Evolutionary conservation across 2,888 invertebrate genomes (phyloP).

Genomic region (Andrena praecox): DNA sequence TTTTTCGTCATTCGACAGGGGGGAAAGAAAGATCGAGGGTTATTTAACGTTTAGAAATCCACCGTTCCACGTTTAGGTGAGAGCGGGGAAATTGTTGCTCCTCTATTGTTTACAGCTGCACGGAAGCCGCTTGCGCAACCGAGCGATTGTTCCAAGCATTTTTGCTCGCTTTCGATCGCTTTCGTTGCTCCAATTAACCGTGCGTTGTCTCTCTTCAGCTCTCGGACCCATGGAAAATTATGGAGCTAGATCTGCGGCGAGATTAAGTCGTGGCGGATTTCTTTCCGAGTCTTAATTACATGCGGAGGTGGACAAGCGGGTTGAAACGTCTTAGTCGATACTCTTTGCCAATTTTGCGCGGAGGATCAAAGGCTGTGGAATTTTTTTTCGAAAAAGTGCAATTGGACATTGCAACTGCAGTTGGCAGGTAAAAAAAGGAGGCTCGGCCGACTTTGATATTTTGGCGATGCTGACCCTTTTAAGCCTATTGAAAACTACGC

Average conservation of each 20-base stretch:
- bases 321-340: too few relatives aligned
- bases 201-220: not conserved
- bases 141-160: not conserved
- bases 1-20: not conserved
- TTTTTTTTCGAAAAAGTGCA: too few relatives aligned
- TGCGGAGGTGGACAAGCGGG: not conserved
- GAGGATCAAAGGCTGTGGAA: too few relatives aligned
- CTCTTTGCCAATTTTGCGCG: too few relatives aligned
- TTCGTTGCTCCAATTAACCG: constrained; percentile 4
- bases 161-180: constrained; percentile 3
- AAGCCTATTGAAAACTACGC: too few relatives aligned
- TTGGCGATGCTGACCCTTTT: too few relatives aligned
- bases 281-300: not conserved
- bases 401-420: too few relatives aligned
- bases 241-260: not conserved
- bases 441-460: too few relatives aligned
- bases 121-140: constrained; percentile 14
- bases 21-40: constrained; percentile 5
- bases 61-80: constrained; percentile 11
- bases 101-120: constrained; percentile 29
- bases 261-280: not conserved
- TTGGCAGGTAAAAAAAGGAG: too few relatives aligned
- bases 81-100: constrained; percentile 41
- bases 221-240: not conserved
- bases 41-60: constrained; percentile 43